phyloP scores from a whole-genome alignment of 2,797 vertebrate genomes.

The Mareca strepera region DNA sequence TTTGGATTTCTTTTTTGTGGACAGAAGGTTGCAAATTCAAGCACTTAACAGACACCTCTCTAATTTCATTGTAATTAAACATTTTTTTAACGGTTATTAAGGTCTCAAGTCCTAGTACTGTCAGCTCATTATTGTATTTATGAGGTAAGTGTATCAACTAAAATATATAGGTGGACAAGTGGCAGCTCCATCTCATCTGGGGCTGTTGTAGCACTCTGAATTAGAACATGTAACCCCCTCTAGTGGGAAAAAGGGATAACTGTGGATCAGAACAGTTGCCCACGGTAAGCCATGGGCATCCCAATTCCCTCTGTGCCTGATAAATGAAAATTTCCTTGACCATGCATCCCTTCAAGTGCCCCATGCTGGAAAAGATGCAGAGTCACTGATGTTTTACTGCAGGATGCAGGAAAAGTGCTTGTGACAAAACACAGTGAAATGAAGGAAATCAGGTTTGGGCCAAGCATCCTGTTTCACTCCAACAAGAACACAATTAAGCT shows the following conservation, averaged over 20 bases:
- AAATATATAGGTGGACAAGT: conserved; percentile 34
- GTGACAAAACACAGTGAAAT: conserved; percentile 80
- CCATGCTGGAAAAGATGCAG: conserved; percentile 32
- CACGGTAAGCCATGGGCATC: accelerated
- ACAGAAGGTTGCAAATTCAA: conserved; percentile 63
- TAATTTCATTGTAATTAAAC: conserved; percentile 63
- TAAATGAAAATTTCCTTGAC: background rate
- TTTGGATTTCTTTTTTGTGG: conserved; percentile 51
- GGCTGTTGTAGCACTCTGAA: background rate
- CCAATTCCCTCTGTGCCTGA: background rate
- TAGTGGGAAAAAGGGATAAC: conserved; percentile 73
- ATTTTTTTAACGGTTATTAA: conserved; percentile 57
- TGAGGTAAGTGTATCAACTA: conserved; percentile 53
- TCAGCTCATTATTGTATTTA: conserved; percentile 30
- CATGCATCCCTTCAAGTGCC: background rate
- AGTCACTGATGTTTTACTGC: conserved; percentile 65
- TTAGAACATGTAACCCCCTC: conserved; percentile 71
- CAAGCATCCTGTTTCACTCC: conserved; percentile 80
- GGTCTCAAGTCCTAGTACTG: background rate
- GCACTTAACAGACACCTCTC: conserved; percentile 56
- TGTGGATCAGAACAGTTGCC: background rate
- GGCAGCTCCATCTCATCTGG: conserved; percentile 33
- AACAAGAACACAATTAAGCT: conserved; percentile 19
- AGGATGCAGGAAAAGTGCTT: conserved; percentile 81
- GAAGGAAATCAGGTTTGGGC: conserved; percentile 81